Evolutionary conservation across 2,797 vertebrate species (phyloP), one percentile per base, ranked within the genome.

Genomic region (Enteromius anoplus): DNA sequence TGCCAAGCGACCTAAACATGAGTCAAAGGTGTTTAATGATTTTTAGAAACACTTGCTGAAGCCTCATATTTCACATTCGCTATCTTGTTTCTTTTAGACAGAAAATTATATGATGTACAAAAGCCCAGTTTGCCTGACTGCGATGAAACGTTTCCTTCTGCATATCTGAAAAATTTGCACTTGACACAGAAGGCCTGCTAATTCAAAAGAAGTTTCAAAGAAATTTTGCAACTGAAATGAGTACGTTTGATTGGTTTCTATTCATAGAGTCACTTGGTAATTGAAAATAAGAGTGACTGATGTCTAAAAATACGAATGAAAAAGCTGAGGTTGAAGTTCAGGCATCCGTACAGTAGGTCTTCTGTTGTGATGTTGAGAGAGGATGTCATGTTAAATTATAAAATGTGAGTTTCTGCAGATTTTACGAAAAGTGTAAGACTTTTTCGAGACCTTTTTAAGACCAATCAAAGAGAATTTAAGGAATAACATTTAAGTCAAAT

Each of bases 11-110:
- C 62, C 47, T 14, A 77, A 83, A 78, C 53, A 70, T 10, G 65
- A 83, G 65, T 71, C 75, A 70, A 77, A 83, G 19, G 81, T 77
- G 73, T 78, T 76, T 69, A 82, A 76, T 76, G 64, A 45, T 82
- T 82, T 82, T 77, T 65, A 60, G 64, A 58, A 70, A 69, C 40
- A 40, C 29, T 34, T 75, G 45, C 70, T 53, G 80, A 75, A 75
- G 32, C 47, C 26, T 78, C 65, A 77, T 64, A 62, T 62, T 42
- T 83, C 75, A 77, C 32, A 68, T 75, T 53, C 11, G 1, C 11
- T 75, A 45, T 82, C 80, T 65, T 73, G 47, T 55, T 42, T 66
- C n/a, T 68, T 76, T 83, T 51, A 42, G 51, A 42, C 37, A 62
- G 64, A 78, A 70, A 69, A 32, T 8, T 14, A 51, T 70, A 49